These are phyloP conservation scores for Sterrhoptilus dennistouni DNA, from an alignment of 2,113 vertebrate species.

Conservation along the genomic window DNA sequence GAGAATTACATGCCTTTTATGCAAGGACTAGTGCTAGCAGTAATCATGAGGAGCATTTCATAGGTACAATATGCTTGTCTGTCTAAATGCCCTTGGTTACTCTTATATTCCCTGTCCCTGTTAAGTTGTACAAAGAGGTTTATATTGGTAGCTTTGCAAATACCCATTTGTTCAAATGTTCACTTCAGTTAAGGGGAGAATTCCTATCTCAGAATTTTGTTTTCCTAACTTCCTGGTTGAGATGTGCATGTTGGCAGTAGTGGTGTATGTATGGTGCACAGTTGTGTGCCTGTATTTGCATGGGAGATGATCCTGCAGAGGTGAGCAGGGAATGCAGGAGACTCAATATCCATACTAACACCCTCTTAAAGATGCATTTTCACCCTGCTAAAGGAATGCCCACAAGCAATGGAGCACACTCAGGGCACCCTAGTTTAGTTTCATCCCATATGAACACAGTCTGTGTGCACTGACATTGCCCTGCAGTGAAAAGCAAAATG, in stretches of 20 bases:
- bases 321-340: background rate
- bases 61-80: background rate
- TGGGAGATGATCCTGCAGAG: background rate
- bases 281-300: background rate
- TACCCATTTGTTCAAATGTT: background rate
- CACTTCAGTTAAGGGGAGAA: background rate
- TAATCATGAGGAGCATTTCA: background rate
- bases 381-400: background rate
- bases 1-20: background rate
- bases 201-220: background rate
- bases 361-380: background rate
- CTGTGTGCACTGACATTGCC: background rate
- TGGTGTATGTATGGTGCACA: rapidly evolving
- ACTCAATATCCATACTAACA: background rate
- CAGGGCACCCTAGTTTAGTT: background rate
- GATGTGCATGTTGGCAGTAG: background rate
- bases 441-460: background rate
- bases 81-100: background rate
- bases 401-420: background rate
- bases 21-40: background rate
- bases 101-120: background rate
- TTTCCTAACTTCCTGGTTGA: background rate
- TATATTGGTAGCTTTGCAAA: background rate
- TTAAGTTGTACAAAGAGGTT: background rate
- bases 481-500: background rate